phyloP scores from a whole-genome alignment of 2,113 vertebrate species.

The Atrichornis clamosus region DNA sequence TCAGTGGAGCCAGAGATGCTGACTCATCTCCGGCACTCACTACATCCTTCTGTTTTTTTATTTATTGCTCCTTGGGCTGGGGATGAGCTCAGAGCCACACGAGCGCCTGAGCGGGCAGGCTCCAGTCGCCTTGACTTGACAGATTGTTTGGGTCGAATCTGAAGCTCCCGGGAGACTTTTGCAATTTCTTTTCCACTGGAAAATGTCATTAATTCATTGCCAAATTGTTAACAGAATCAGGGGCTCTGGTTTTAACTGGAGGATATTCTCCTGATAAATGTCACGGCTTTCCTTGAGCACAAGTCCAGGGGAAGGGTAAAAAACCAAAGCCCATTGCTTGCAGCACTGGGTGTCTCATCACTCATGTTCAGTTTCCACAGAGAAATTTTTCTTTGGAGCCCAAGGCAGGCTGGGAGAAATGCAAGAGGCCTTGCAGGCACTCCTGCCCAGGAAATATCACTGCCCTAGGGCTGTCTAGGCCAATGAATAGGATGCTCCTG shows the following conservation, averaged over 20 bases:
- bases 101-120: not conserved
- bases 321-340: not conserved
- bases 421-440: not conserved
- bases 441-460: not conserved
- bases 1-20: not conserved
- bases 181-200: constrained; percentile 30
- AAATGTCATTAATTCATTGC: constrained; percentile 34
- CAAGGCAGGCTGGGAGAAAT: not conserved
- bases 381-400: not conserved
- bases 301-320: not conserved
- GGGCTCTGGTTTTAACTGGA: not conserved
- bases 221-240: not conserved
- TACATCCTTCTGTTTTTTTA: not conserved
- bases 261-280: not conserved
- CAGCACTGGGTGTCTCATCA: not conserved
- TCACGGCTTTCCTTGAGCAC: not conserved
- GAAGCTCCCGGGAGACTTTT: constrained; percentile 21
- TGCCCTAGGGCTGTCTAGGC: rapidly evolving
- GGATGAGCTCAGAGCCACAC: not conserved
- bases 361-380: rapidly evolving
- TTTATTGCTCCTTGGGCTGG: not conserved
- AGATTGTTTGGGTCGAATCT: not conserved
- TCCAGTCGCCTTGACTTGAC: not conserved
- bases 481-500: rapidly evolving
- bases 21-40: rapidly evolving